Base-by-base conservation (phyloP, 2,797 vertebrate genomes). In the Lacerta agilis region DNA sequence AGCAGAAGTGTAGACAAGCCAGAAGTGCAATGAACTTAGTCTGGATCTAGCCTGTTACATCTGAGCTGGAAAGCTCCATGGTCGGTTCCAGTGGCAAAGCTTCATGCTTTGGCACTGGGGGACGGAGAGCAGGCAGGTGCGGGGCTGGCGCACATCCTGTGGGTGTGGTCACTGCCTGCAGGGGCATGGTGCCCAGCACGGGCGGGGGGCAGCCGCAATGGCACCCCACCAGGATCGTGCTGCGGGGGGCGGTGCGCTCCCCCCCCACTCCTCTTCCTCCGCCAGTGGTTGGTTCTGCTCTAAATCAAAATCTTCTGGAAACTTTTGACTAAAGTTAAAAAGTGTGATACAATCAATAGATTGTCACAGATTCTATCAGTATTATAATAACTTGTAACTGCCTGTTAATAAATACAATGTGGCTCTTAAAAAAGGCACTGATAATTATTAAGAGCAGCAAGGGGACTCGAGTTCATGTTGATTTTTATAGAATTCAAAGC, bases 401-500 rank as follows among this genome's bases (percentile, higher is more conserved):
- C 84, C 91, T 82, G 36, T 92, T 77, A 80, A 13, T 76, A 90
- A 85, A 91, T 92, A 83, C 38, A 92, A 88, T 76, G 36, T 93
- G 90, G 89, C 92, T 95, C 93, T 86, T 92, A 90, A 94, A 73
- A 92, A 94, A 90, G 87, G 90, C 86, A 91, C 96, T 90, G 49
- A 71, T 85, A 93, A 94, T 91, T 94, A 90, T 92, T 95, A 92
- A 87, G 86, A 91, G 90, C 87, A 95, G 88, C 93, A 94, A 95
- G 90, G 89, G 92, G 85, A 95, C 90, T 92, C 89, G 36, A 94
- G 93, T 94, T 96, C 82, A 92, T 95, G 95, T 85, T 95, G 88
- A 93, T 92, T 97, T 95, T 83, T 93, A 85, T 80, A 49, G 79
- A 76, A 89, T 96, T 96, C 93, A 96, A 96, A 93, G 94, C 93